These are phyloP conservation scores for Anguilla rostrata DNA, from an alignment of 2,113 vertebrate species.

Conservation along the genomic window DNA sequence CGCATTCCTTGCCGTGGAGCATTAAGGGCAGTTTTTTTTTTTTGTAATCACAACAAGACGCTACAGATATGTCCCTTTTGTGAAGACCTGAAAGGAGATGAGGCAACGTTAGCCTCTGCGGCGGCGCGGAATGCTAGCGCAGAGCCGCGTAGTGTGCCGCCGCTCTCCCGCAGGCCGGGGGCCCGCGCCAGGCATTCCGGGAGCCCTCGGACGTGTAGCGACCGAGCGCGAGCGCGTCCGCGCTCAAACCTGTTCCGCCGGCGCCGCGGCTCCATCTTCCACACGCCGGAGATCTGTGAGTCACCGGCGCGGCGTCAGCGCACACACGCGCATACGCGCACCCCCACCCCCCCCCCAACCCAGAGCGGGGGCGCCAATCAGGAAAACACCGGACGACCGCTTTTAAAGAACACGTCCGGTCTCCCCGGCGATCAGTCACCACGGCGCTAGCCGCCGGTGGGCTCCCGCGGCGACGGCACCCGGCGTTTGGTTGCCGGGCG, in stretches of 20 bases:
- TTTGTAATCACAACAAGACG: background rate
- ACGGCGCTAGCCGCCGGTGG: background rate
- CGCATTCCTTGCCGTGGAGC: constrained; percentile 12
- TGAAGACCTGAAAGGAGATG: background rate
- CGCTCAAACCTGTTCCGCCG: constrained; percentile 58
- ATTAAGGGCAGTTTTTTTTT: background rate
- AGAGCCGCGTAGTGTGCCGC: background rate
- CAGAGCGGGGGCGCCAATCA: background rate
- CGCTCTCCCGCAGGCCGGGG: background rate
- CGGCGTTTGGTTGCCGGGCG: background rate
- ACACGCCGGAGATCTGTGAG: background rate
- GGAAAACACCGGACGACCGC: background rate
- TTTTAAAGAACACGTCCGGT: background rate
- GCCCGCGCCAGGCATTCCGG: background rate
- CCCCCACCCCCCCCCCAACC: background rate
- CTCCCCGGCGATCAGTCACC: background rate
- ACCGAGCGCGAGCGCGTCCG: constrained; percentile 38
- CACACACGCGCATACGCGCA: background rate
- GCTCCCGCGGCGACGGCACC: background rate
- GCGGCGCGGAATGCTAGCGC: too few species aligned
- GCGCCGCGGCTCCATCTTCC: background rate
- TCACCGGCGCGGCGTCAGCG: background rate
- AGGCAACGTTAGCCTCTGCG: background rate
- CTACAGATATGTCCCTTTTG: background rate
- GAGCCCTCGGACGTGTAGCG: constrained; percentile 31